Conservation (phyloP, 2,113 vertebrate species). For the Chrysemys picta region DNA sequence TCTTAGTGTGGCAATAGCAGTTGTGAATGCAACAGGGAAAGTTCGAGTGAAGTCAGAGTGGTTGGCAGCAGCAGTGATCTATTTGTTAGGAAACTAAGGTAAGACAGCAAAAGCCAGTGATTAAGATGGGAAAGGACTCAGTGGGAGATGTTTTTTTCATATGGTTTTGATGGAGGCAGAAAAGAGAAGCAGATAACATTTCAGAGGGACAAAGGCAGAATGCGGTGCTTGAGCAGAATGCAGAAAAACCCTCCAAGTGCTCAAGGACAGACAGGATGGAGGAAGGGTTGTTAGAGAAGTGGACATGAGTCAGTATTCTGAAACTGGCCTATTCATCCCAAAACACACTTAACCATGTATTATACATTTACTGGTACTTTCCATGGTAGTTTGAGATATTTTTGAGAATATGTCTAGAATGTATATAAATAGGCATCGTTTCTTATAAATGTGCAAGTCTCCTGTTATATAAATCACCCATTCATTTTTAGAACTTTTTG, state of each 20-base stretch:
- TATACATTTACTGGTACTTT: neutral
- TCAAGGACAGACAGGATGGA: neutral
- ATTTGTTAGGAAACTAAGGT: fast-evolving
- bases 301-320: neutral
- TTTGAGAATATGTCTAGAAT: neutral
- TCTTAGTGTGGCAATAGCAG: neutral
- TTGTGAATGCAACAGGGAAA: neutral
- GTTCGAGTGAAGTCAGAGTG: neutral
- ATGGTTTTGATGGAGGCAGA: neutral
- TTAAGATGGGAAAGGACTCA: fast-evolving
- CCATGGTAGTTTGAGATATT: neutral
- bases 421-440: neutral
- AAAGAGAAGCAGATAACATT: neutral
- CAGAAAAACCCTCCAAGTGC: neutral
- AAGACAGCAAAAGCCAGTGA: neutral
- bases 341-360: neutral
- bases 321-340: constrained; percentile 24
- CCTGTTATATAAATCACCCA: neutral
- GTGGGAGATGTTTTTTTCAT: neutral
- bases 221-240: neutral
- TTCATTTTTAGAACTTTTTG: neutral
- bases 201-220: neutral
- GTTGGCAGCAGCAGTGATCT: neutral
- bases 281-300: neutral
- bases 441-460: neutral